phyloP scores from a whole-genome alignment of 1,140 invertebrate species.

The Papilio machaon region DNA sequence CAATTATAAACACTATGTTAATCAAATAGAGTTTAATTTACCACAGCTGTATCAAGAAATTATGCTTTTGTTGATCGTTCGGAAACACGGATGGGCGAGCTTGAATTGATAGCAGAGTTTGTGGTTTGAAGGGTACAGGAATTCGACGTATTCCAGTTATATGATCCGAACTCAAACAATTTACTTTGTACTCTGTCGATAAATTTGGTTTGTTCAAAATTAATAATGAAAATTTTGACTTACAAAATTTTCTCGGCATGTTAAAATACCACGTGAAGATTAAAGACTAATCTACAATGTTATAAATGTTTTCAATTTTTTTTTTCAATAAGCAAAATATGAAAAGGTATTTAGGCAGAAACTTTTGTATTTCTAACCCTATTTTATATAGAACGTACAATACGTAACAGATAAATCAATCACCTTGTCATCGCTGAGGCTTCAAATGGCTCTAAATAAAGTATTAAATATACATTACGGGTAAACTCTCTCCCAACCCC shows the following conservation, averaged over 20 bases:
- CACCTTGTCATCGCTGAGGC: constrained; percentile 53
- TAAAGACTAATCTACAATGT: not conserved
- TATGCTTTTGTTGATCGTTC: constrained; percentile 34
- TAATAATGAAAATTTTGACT: not conserved
- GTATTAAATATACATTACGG: constrained; percentile 71
- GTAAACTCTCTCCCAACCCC: constrained; percentile 47
- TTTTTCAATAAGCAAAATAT: not conserved
- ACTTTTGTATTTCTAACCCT: not conserved
- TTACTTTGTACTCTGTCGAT: constrained; percentile 25
- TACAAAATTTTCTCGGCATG: not conserved
- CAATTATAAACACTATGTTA: constrained; percentile 30
- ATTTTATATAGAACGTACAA: not conserved
- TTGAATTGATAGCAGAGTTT: constrained; percentile 66
- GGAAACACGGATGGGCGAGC: constrained; percentile 62
- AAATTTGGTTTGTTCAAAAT: not conserved
- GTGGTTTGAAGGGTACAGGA: constrained; percentile 54
- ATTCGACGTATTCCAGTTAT: constrained; percentile 48
- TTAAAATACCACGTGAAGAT: not conserved
- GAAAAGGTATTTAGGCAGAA: too few species aligned
- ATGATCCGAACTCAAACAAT: constrained; percentile 36
- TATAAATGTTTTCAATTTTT: not conserved
- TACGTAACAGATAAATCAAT: constrained; percentile 52
- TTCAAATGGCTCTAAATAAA: constrained; percentile 48
- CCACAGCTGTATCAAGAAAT: constrained; percentile 30
- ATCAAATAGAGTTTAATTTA: constrained; percentile 6